Base-by-base conservation (phyloP, 2,888 invertebrate genomes). In the Heliconius hortense region DNA sequence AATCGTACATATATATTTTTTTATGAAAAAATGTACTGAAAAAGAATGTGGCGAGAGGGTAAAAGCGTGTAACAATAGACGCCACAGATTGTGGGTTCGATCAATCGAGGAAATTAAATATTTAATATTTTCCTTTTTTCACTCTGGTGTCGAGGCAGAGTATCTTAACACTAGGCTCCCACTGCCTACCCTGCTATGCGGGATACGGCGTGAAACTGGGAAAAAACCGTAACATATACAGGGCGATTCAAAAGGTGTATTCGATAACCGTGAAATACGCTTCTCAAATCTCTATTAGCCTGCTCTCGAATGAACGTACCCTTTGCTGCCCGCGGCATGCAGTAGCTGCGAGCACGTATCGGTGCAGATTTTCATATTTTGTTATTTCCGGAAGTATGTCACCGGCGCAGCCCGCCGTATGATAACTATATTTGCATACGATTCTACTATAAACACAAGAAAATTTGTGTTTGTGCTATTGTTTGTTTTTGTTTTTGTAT, bases 401-500 rank as follows among this genome's bases (percentile, higher is more conserved):
- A 43, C 48, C 31, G 48, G 26, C 64, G 69, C 72, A 73, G 56
- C 77, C 64, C 72, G 15, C 69, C 72, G 63, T 70, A 53, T 75
- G 60, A 77, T 75, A 73, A 69, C 28, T 71, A 66, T 72, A 70
- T 74, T 74, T 73, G 73, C 63, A 69, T 76, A 53, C 53, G 73
- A 73, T 69, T 76, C 73, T 59, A 24, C 31, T 67, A 72, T 24
- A 66, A 35, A 64, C 26, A 48, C 31, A 62, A 62, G 5, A 21
- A 26, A 67, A n/a, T 18, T 4, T 31, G 24, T 67, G 1, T 31
- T 48, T 69, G 18, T 31, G 3, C 4, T 31, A 13, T 28, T 53
- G 8, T 31, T 31, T 1, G 10, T 10, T 69, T 10, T 10, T 8
- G 21, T n/a, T 63, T 63, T 35, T 4, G 1, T 4, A 4, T 4